A percentile compares a stretch with the other conserved stretches of the same genome.
Conservation (phyloP, 2,888 invertebrate species). For the Cerastis rubricosa region DNA sequence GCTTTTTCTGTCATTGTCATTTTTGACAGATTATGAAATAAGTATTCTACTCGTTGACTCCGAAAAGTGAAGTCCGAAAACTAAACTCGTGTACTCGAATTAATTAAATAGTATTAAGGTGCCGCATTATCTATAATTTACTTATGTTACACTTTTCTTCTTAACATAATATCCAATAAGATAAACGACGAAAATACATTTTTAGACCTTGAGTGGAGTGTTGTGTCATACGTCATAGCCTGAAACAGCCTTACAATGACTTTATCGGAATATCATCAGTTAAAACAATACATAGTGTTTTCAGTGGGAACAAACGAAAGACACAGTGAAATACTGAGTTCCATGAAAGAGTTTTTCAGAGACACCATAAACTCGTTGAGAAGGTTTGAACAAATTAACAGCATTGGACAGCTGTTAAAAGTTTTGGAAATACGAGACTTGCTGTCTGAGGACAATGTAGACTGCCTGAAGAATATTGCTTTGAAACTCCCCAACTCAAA, state of each 20-base stretch:
- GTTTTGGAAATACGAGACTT: conserved; percentile 83
- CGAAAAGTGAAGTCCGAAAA: background rate
- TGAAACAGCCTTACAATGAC: conserved; percentile 73
- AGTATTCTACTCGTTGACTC: background rate
- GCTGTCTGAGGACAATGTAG: conserved; percentile 81
- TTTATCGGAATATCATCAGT: conserved; percentile 76
- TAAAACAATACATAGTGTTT: conserved; percentile 78
- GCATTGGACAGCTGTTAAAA: conserved; percentile 78
- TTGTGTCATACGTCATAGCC: background rate
- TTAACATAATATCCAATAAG: background rate
- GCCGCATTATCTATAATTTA: background rate
- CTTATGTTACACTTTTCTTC: background rate
- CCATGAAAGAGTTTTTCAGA: conserved; percentile 80
- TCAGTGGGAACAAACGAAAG: conserved; percentile 75
- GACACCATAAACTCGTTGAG: conserved; percentile 84
- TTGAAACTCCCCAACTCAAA: conserved; percentile 72
- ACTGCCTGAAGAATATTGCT: conserved; percentile 80
- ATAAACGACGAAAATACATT: background rate
- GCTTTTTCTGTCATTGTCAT: background rate
- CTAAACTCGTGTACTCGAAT: background rate
- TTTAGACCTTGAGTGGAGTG: conserved; percentile 18
- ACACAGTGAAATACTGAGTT: conserved; percentile 74
- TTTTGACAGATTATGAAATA: conserved; percentile 14
- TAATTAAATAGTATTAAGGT: background rate
- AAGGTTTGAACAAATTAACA: conserved; percentile 80